Evolutionary conservation across 2,888 invertebrate species (phyloP).

Genomic region (Xestoiulus laeticollis): DNA sequence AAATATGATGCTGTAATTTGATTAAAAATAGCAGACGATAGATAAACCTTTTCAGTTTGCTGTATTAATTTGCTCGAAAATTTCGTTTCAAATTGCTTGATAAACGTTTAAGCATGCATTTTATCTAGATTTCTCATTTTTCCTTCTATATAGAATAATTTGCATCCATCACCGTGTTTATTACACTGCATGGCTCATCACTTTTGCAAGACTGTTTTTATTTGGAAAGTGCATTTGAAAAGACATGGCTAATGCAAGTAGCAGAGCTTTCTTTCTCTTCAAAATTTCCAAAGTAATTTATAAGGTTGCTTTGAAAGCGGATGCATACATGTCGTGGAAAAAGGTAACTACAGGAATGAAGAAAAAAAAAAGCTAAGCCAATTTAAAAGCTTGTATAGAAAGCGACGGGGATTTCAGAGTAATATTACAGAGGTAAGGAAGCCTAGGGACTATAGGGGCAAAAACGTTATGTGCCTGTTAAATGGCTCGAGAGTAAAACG

Average conservation of each 20-base stretch:
- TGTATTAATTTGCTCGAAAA: neutral
- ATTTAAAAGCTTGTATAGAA: neutral
- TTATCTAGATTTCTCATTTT: neutral
- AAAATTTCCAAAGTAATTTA: constrained; percentile 17
- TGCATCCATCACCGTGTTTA: neutral
- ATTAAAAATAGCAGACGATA: neutral
- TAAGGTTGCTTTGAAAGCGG: neutral
- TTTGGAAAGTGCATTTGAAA: neutral
- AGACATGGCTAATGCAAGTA: neutral
- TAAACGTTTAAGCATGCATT: neutral
- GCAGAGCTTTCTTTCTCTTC: neutral
- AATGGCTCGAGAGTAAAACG: neutral
- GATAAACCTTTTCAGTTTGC: neutral
- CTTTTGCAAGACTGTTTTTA: neutral
- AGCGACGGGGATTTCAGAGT: neutral
- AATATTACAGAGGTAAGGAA: neutral
- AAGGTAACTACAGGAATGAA: neutral
- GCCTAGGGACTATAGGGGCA: neutral
- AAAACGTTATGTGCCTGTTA: neutral
- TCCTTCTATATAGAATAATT: neutral
- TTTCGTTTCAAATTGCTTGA: neutral
- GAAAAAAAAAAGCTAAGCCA: neutral
- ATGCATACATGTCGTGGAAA: neutral
- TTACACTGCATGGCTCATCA: neutral
- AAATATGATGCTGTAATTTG: neutral